A percentile compares a stretch with the other conserved stretches of the same genome.
These are phyloP conservation scores for Geococcyx californianus DNA, from an alignment of 2,113 vertebrate genomes.

Conservation along the genomic window DNA sequence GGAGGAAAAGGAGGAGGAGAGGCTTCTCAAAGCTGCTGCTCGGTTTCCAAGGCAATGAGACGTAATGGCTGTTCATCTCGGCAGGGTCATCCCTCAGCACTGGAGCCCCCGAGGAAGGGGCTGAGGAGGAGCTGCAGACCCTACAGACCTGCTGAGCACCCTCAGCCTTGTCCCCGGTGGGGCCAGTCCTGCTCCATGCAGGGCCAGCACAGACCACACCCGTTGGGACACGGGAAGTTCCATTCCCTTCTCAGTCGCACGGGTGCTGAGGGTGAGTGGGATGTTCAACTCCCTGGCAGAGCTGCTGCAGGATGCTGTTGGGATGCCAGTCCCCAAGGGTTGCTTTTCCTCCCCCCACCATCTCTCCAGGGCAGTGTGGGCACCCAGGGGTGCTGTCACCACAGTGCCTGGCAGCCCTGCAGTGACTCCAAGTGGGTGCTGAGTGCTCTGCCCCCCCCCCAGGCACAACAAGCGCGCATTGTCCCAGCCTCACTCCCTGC, in stretches of 20 bases:
- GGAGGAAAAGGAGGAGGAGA: neutral
- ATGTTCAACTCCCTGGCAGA: neutral
- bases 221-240: neutral
- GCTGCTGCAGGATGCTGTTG: rapidly evolving
- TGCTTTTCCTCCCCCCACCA: neutral
- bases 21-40: conserved; percentile 1
- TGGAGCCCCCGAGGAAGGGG: neutral
- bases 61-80: conserved; percentile 27
- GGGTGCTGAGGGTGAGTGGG: rapidly evolving
- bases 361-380: neutral
- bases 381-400: neutral
- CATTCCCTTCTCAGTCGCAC: neutral
- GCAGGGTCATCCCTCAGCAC: neutral
- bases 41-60: conserved; percentile 67
- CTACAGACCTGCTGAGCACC: neutral
- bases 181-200: neutral
- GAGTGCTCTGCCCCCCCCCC: neutral
- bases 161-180: rapidly evolving
- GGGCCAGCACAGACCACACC: neutral
- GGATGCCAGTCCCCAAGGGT: neutral
- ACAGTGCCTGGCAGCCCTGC: neutral
- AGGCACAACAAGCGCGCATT: neutral
- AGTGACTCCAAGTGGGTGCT: rapidly evolving
- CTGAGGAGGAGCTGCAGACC: neutral
- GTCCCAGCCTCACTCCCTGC: neutral